Evolutionary conservation across 2,113 vertebrate species (phyloP), one percentile per base, ranked within the genome.

Genomic region (Epinephelus fuscoguttatus): DNA sequence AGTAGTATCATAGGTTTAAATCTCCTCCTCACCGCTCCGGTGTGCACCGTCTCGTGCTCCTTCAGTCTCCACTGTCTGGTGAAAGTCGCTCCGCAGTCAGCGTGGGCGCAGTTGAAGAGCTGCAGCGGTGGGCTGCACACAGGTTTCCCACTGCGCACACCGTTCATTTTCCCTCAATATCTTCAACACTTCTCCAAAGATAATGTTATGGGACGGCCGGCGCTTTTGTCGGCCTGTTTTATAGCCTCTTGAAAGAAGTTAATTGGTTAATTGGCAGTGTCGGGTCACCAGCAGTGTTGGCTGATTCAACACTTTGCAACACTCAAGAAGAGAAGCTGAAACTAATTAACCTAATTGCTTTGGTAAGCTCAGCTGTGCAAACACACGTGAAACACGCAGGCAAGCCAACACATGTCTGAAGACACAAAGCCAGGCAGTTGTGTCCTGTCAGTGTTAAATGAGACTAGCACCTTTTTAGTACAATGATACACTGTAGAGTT

Each of bases 41-140:
- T 91, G 89, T 96, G 96, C 33, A 80, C 84, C 0, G 84, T 91
- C 78, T 94, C 82, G 27, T 96, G 96, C 62, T 96, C 94, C 6
- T 81, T 79, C n/a, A 96, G 87, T 21, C 88, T 88, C 93, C 95
- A 89, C 57, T 91, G 57, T 1, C 87, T 87, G 6, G 77, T 87
- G 74, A 96, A 96, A 2, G 88, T 89, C 1, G 94, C 94, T 1
- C 70, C 90, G 19, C 96, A 96, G 1, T 78, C 92, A 0, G 57
- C 55, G 15, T 90, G 68, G 1, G 63, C n/a, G 80, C 96, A 97
- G 30, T 64, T 89, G 18, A 94, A 91, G 2, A 84, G 14, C 76
- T 82, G 86, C 67, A 15, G 67, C 0, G 47, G 64, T 7, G 78
- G 70, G 13, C 47, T 49, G 0, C 25, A 15, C 9, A 33, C 77